Conservation (phyloP, 1,140 invertebrate species). For the Vanessa atalanta region DNA sequence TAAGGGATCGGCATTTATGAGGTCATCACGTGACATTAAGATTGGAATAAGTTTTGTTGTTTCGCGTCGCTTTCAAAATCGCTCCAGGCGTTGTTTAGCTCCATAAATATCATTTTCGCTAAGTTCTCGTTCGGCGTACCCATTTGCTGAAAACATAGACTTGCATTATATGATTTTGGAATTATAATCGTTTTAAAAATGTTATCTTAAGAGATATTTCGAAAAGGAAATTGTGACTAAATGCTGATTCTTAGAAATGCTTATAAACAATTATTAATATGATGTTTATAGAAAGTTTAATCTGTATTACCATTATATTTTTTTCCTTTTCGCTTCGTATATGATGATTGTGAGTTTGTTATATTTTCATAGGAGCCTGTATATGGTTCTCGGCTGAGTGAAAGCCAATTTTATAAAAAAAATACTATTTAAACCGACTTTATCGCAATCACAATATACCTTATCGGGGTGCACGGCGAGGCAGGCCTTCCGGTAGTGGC, state of each 20-base stretch:
- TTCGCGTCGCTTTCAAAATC: slow-evolving; percentile 96
- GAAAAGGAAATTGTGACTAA: too few species aligned
- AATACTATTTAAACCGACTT: not conserved
- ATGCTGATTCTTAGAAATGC: too few species aligned
- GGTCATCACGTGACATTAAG: slow-evolving; percentile 41
- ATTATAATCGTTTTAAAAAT: too few species aligned
- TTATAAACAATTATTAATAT: too few species aligned
- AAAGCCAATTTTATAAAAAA: too few species aligned
- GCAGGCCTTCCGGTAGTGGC: slow-evolving; percentile 96
- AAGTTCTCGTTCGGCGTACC: slow-evolving; percentile 94
- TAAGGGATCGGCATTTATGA: slow-evolving; percentile 1
- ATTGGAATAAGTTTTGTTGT: slow-evolving; percentile 90
- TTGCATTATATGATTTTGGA: not conserved
- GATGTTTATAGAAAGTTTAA: too few species aligned
- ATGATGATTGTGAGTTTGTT: too few species aligned
- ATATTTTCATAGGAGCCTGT: too few species aligned
- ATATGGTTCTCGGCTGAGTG: too few species aligned
- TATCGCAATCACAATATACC: slow-evolving; percentile 79
- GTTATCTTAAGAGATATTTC: too few species aligned
- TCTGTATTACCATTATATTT: too few species aligned
- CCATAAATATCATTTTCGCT: slow-evolving; percentile 99
- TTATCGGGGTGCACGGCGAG: slow-evolving; percentile 99
- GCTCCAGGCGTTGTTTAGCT: slow-evolving; percentile 98
- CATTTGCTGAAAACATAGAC: slow-evolving; percentile 86
- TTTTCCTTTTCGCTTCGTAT: too few species aligned